Percentiles rank a stretch among this genome's conserved stretches.
Evolutionary conservation across 2,113 vertebrate genomes (phyloP).

Genomic region (Mobula birostris): DNA sequence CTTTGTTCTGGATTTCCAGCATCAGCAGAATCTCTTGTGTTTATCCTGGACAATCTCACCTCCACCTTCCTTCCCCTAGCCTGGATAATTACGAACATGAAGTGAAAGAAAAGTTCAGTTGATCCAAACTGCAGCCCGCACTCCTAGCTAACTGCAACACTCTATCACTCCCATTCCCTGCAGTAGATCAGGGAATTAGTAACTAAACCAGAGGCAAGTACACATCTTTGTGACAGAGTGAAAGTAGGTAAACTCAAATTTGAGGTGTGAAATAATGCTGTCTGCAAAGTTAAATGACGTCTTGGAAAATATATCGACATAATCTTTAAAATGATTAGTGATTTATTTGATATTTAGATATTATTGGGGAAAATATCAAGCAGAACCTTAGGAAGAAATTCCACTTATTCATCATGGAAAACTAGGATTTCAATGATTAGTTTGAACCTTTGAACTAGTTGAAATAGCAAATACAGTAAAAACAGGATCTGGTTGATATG

Average conservation of each 20-base stretch:
- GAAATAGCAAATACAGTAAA: background rate
- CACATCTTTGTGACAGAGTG: background rate
- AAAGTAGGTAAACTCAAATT: background rate
- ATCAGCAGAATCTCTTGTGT: too few relatives aligned
- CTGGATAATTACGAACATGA: background rate
- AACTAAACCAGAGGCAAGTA: background rate
- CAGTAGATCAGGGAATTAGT: background rate
- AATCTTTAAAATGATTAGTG: background rate
- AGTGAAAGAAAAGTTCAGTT: background rate
- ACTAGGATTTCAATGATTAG: background rate
- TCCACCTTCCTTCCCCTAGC: background rate
- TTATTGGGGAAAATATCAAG: background rate
- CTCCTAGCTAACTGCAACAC: background rate
- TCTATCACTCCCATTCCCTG: background rate
- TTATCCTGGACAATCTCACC: background rate
- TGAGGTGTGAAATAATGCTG: background rate
- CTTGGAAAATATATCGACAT: background rate
- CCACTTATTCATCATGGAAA: background rate
- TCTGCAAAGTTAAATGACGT: background rate
- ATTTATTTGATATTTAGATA: background rate
- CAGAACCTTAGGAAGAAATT: background rate
- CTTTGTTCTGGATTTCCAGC: too few relatives aligned
- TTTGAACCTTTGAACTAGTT: background rate
- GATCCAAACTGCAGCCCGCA: background rate
- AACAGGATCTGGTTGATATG: too few relatives aligned